Base-by-base conservation (phyloP, 2,797 vertebrate genomes). In the Tokudaia muenninki region DNA sequence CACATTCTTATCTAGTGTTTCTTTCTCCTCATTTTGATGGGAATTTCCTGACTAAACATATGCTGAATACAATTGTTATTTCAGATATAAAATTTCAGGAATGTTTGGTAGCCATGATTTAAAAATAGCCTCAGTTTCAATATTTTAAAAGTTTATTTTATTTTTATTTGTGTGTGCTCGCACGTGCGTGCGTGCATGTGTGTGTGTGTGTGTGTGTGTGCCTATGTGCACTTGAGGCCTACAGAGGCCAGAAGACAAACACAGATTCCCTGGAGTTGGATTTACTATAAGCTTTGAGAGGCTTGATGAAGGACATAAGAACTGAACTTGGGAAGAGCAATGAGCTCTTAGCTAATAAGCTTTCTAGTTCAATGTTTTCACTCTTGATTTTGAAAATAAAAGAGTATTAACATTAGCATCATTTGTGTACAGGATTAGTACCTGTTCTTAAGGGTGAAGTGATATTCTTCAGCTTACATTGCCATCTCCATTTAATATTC, bases 41-140 rank as follows among this genome's bases (percentile, higher is more conserved):
- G 59, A 92, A 86, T 94, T 87, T n/a, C 29, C 70, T 87, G 34
- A 59, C 17, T 74, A 50, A 94, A 19, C 75, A 92, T 81, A 75
- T 84, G 3, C 74, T 44, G 37, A 29, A 12, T 61, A 61, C 44
- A 22, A 21, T 52, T 86, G 47, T 9, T 44, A 52, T 65, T 81
- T 86, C 34, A 52, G 6, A 47, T 11, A 59, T 84, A 91, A 81
- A 65, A 61, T 14, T 75, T 90, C 26, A 90, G 31, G 22, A 16
- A 72, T 26, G 31, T 41, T 12, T 2, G 63, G 75, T 7, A 82
- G 14, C 6, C 29, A 34, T 34, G 47, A 31, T 34, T 79, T 79
- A 52, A 52, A 79, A 79, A 21, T 52, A 79, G 31, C 47, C 31
- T 13, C 26, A 37, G 16, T 81, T 80, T 90, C 5, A 77, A n/a